A percentile compares a stretch with the other conserved stretches of the same genome.
These are phyloP conservation scores for Pogonomyrmex barbatus DNA, from an alignment of 1,140 invertebrate genomes.

Conservation along the genomic window DNA sequence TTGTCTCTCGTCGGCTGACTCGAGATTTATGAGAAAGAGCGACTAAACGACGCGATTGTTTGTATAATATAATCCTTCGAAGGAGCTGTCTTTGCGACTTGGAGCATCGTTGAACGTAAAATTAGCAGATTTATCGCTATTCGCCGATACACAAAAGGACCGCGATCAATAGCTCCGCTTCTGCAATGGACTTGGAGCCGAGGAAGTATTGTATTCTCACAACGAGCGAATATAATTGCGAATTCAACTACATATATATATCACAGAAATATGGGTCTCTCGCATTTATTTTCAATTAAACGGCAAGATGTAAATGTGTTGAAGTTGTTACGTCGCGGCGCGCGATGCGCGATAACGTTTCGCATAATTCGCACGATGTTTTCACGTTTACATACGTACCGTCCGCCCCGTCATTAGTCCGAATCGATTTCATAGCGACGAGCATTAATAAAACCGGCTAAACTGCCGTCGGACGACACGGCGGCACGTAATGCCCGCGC, in stretches of 20 bases:
- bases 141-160: conserved; percentile 26
- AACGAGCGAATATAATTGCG: background rate
- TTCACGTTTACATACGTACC: background rate
- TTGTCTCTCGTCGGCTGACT: conserved; percentile 51
- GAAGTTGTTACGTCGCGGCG: background rate
- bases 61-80: conserved; percentile 58
- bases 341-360: conserved; percentile 9
- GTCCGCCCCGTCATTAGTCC: conserved; percentile 35
- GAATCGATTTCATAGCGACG: conserved; percentile 54
- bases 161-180: conserved; percentile 33
- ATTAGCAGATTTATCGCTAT: conserved; percentile 54
- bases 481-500: conserved; percentile 64
- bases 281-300: conserved; percentile 14
- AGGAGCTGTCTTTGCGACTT: conserved; percentile 41
- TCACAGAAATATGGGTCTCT: background rate
- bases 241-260: conserved; percentile 12
- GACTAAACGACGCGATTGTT: conserved; percentile 57
- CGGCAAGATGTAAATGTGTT: conserved; percentile 14
- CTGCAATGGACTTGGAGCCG: conserved; percentile 3
- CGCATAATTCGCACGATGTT: conserved; percentile 38
- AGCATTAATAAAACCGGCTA: conserved; percentile 44
- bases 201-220: background rate
- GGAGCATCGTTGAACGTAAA: conserved; percentile 53
- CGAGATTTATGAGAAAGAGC: conserved; percentile 50
- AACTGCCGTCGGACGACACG: conserved; percentile 24